Evolutionary conservation across 2,888 invertebrate species (phyloP), one percentile per base, ranked within the genome.

Genomic region (Megaustenia siamemsis): DNA sequence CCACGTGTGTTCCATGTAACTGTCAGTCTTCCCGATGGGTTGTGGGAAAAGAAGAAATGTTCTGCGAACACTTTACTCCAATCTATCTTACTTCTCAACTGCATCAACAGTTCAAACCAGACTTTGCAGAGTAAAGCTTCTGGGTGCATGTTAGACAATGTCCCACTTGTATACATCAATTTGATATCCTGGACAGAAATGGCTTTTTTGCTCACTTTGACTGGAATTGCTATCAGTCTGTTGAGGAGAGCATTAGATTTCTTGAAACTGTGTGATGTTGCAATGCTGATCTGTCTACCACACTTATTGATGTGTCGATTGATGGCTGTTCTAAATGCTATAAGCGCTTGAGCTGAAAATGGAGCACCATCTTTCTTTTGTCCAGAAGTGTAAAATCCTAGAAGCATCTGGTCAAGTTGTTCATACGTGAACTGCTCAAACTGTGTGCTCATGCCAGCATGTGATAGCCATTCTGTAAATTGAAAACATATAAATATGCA

Each of bases 81-180:
- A 24, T 71, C 71, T 24, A 84, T 35, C 40, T 79, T 84, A 35
- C 71, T 77, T 35, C 85, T 78, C 38, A 85, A 85, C n/a, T 87
- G 83, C 28, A 87, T 75, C 40, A 83, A 85, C 6, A 87, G 73
- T 40, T 87, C 86, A 79, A 87, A 87, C 86, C 86, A 87, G 8
- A 87, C 85, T 56, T 87, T 87, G 43, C 63, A 80, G 43, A 87
- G 75, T 56, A 87, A 53, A 2, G 86, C 80, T 49, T 69, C 35
- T 32, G 86, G 86, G 40, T 56, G 85, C 35, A 63, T 24, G n/a
- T 66, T 73, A 21, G 69, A 79, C 45, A 86, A 63, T 1, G 56
- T 60, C 5, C 80, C 76, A 76, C 66, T 83, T 21, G 79, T 78
- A 53, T 86, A 86, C 75, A 86, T 66, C 68, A 63, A 53, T 24